Evolutionary conservation across 2,888 invertebrate species (phyloP).

Genomic region (Stomorhina lunata): DNA sequence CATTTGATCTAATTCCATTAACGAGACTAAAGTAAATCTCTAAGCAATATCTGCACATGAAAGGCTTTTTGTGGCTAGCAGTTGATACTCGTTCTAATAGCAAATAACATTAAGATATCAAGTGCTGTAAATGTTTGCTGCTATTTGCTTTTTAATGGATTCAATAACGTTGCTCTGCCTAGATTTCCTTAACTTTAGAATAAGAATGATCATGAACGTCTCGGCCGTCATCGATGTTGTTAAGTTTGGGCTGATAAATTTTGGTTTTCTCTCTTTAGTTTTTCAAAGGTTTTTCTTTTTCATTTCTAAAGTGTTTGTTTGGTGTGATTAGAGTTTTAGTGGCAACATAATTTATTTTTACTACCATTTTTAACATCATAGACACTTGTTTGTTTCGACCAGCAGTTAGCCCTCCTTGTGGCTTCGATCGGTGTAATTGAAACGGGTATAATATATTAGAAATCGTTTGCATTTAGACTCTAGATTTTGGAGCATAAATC

Average conservation of each 20-base stretch:
- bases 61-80: not conserved
- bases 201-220: slow-evolving; percentile 28
- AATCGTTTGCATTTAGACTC: slow-evolving; percentile 7
- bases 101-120: slow-evolving; percentile 57
- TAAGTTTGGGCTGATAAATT: slow-evolving; percentile 21
- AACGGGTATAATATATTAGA: not conserved
- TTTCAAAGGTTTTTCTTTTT: not conserved
- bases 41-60: not conserved
- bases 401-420: not conserved
- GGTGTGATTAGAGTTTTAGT: slow-evolving; percentile 47
- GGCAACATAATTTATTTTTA: slow-evolving; percentile 58
- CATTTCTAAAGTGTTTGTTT: slow-evolving; percentile 16
- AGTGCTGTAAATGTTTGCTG: slow-evolving; percentile 20
- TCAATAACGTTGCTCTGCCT: not conserved
- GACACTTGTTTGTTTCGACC: slow-evolving; percentile 40
- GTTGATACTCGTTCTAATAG: not conserved
- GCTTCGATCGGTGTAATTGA: not conserved
- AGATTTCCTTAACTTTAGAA: not conserved
- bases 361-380: slow-evolving; percentile 40
- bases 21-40: not conserved
- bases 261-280: not conserved
- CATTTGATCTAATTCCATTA: slow-evolving; percentile 43
- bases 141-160: not conserved
- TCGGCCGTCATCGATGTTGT: slow-evolving; percentile 39
- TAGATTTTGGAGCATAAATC: not conserved